Conservation (phyloP, 2,797 vertebrate genomes). For the Triplophysa yarkandensis region DNA sequence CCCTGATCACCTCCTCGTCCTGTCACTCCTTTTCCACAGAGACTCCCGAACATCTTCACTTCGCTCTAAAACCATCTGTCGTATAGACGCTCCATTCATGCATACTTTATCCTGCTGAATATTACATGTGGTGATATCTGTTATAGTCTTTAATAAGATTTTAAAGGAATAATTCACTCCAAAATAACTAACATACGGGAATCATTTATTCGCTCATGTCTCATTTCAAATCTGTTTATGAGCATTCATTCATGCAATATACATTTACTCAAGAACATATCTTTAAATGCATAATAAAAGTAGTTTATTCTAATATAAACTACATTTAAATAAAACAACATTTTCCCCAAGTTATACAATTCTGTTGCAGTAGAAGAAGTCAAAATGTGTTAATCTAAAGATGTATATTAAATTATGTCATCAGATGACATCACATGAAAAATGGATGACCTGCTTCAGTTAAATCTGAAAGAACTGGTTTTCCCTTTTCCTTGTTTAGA, state of each 20-base stretch:
- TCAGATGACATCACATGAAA: neutral
- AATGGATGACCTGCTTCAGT: slow-evolving; percentile 10
- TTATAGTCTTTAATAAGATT: slow-evolving; percentile 39
- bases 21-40: slow-evolving; percentile 38
- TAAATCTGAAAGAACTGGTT: neutral
- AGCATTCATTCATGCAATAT: neutral
- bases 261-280: neutral
- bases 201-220: neutral
- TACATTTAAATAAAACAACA: no score
- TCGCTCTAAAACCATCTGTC: slow-evolving; percentile 53
- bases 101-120: slow-evolving; percentile 54
- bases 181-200: neutral
- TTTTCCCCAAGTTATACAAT: no score
- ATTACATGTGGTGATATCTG: slow-evolving; percentile 51
- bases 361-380: no score
- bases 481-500: slow-evolving; percentile 6
- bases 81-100: slow-evolving; percentile 51
- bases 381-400: no score
- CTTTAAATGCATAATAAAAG: neutral
- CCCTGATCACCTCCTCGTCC: slow-evolving; percentile 19
- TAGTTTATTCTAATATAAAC: neutral
- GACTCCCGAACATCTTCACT: slow-evolving; percentile 47
- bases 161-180: neutral
- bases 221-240: neutral
- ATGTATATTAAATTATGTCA: slow-evolving; percentile 5